Percentiles rank a stretch among this genome's conserved stretches.
phyloP scores from a whole-genome alignment of 2,888 invertebrate species.

The Orthonevra nobilis region DNA sequence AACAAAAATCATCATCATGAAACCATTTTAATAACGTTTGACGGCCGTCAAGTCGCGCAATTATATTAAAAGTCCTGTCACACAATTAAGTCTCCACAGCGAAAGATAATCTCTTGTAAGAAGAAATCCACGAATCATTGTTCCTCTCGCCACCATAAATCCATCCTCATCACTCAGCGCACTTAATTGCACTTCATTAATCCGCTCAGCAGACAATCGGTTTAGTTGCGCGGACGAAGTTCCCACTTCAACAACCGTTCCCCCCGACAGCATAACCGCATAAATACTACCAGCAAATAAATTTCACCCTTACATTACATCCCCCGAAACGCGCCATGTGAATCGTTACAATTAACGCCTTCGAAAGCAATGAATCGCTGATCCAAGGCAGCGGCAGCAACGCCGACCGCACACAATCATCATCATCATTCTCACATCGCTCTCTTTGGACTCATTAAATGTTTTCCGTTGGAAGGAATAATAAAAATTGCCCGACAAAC shows the following conservation, averaged over 20 bases:
- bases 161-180: slow-evolving; percentile 52
- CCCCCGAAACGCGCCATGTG: slow-evolving; percentile 43
- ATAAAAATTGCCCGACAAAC: slow-evolving; percentile 55
- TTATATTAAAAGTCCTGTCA: too few species aligned
- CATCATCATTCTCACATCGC: slow-evolving; percentile 57
- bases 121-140: slow-evolving; percentile 44
- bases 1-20: too few species aligned
- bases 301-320: slow-evolving; percentile 21
- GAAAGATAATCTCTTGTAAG: too few species aligned
- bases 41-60: too few species aligned
- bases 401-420: slow-evolving; percentile 28
- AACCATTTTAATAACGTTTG: too few species aligned
- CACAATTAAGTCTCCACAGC: too few species aligned
- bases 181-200: slow-evolving; percentile 65
- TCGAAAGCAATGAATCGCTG: slow-evolving; percentile 63
- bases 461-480: slow-evolving; percentile 54
- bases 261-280: not conserved
- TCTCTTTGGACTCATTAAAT: slow-evolving; percentile 67
- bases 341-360: slow-evolving; percentile 69
- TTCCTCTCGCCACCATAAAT: slow-evolving; percentile 48
- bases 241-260: too few species aligned
- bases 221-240: too few species aligned
- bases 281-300: slow-evolving; percentile 47
- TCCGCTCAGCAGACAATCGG: slow-evolving; percentile 42
- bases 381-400: slow-evolving; percentile 31